These are phyloP conservation scores for Apolygus lucorum DNA, from an alignment of 1,140 invertebrate genomes.

Conservation along the genomic window DNA sequence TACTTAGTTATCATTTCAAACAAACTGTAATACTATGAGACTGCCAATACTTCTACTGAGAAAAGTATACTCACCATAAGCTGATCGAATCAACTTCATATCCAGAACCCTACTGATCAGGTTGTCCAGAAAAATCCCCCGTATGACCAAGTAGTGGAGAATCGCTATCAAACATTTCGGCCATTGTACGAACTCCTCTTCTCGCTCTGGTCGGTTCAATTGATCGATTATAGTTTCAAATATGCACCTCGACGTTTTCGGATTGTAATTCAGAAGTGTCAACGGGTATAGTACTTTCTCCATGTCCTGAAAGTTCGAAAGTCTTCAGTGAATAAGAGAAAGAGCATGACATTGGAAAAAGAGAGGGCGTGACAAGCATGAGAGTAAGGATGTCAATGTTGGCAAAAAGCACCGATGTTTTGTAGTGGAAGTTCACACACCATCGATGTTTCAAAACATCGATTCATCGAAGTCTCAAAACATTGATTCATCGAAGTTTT, in stretches of 20 bases:
- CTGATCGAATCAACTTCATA: not conserved
- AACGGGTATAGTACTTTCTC: not conserved
- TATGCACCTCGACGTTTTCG: not conserved
- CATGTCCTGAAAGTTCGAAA: slow-evolving; percentile 16
- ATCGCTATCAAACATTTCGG: slow-evolving; percentile 1
- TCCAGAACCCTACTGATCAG: slow-evolving; percentile 14
- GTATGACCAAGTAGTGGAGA: not conserved
- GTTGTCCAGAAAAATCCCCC: not conserved
- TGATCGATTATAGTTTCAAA: not conserved
- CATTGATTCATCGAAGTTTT: too few relatives aligned
- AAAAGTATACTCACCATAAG: not conserved
- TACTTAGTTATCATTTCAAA: too few relatives aligned
- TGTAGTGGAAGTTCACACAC: too few relatives aligned
- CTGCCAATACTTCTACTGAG: too few relatives aligned
- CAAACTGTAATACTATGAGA: too few relatives aligned
- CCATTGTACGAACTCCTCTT: not conserved
- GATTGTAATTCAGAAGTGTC: not conserved
- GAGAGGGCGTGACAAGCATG: too few relatives aligned
- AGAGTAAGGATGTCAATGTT: too few relatives aligned
- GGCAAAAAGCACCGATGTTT: too few relatives aligned
- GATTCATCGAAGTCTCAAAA: too few relatives aligned
- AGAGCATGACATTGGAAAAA: too few relatives aligned
- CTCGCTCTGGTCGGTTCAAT: not conserved
- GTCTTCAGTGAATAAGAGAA: too few relatives aligned
- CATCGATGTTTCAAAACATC: too few relatives aligned